Base-by-base conservation (phyloP, 2,797 vertebrate genomes). In the Prionace glauca region DNA sequence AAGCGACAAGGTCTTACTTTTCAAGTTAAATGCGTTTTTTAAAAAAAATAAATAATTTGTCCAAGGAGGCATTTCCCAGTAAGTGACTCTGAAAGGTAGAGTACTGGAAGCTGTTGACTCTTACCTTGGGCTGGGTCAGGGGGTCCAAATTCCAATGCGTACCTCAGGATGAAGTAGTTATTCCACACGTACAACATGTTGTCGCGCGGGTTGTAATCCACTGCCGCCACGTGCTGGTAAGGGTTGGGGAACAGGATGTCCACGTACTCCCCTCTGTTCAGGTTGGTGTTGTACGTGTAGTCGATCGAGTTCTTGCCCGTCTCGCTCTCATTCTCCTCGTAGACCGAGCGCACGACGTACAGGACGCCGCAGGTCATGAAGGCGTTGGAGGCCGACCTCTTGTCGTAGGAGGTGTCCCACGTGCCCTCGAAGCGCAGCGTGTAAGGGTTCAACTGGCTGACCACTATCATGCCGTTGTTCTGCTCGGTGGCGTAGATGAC, bases 171-270 rank as follows among this genome's bases (percentile, higher is more conserved):
- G 97, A 99, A 99, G 97, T 99, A 99, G 98, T 99, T 99, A 98
- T 99, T 99, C 99, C 99, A 99, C 96, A 99, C 99, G 14, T 99
- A 99, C 7, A 99, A 98, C 96, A 99, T 99, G 97, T 99, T 99
- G 97, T 99, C 99, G 97, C 99, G 97, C 95, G 99, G 99, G 97
- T 99, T 99, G 97, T 99, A 99, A 98, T 99, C 99, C 99, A 99
- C 99, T 95, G 99, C 98, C 29, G 99, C 98, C 56, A 99, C 99
- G 96, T 99, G 99, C 97, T 99, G 99, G 98, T 99, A 99, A 97
- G 99, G 99, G 97, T 99, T 99, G 97, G 99, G 99, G 97, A 99
- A 99, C 96, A 99, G 98, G 96, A 99, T 97, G 95, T 99, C 99
- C 96, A 99, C 98, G 7, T 98, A 98, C 96, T 99, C 99, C 96